phyloP scores from a whole-genome alignment of 2,113 vertebrate genomes.

The Psettodes erumei region DNA sequence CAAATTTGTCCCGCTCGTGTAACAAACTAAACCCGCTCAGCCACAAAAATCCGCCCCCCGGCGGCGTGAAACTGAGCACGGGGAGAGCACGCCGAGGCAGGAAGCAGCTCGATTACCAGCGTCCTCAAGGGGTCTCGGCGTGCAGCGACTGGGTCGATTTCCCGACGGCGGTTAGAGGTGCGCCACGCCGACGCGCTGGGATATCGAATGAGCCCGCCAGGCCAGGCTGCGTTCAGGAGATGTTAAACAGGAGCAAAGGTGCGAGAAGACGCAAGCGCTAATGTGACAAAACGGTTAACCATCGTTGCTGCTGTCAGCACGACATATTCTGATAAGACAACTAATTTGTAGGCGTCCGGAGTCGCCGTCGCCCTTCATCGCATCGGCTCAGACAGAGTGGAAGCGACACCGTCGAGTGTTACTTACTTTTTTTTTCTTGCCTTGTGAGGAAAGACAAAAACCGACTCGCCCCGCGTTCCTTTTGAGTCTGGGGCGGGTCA shows the following conservation, averaged over 20 bases:
- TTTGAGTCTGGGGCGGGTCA: constrained; percentile 55
- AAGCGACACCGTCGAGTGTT: constrained; percentile 15
- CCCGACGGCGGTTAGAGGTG: no score
- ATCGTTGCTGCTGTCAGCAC: neutral
- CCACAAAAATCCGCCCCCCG: neutral
- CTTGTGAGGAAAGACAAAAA: constrained; percentile 17
- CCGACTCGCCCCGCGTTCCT: constrained; percentile 41
- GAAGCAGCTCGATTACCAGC: constrained; percentile 2
- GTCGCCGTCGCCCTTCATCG: constrained; percentile 3
- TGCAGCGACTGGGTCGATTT: constrained; percentile 15
- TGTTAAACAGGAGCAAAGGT: constrained; percentile 11
- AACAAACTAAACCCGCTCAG: constrained; percentile 3
- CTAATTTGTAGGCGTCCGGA: neutral
- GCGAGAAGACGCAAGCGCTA: neutral
- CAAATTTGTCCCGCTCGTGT: neutral
- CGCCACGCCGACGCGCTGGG: no score
- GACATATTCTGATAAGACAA: constrained; percentile 28
- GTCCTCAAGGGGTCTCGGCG: constrained; percentile 13
- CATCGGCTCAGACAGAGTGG: constrained; percentile 15
- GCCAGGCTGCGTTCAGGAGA: neutral
- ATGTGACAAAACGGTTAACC: neutral
- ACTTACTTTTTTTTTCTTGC: neutral
- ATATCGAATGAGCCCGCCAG: neutral
- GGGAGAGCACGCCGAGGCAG: constrained; percentile 28
- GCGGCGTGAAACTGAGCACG: neutral